Conservation (phyloP, 2,797 vertebrate genomes). For the Hapalemur alaotrensis region DNA sequence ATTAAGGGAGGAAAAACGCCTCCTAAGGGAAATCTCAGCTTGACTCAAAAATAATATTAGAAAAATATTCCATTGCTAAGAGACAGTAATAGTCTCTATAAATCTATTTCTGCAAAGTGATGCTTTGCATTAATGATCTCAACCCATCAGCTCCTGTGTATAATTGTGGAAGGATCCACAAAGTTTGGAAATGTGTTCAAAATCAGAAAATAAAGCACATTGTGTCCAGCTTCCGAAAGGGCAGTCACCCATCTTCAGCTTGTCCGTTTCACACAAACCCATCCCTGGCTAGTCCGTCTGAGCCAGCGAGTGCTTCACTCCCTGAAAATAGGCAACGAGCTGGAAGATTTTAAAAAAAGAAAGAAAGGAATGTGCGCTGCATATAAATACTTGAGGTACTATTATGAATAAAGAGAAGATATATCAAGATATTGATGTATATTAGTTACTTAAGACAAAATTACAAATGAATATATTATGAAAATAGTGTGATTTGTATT, state of each 20-base stretch:
- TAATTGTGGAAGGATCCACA: slow-evolving; percentile 27
- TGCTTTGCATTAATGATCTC: slow-evolving; percentile 33
- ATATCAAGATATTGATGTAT: background rate
- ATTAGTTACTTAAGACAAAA: background rate
- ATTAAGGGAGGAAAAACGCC: slow-evolving; percentile 20
- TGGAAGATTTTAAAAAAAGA: background rate
- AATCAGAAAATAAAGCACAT: background rate
- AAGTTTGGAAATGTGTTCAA: background rate
- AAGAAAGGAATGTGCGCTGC: rapidly evolving
- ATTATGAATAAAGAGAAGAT: background rate
- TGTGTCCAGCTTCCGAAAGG: background rate
- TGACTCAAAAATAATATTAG: slow-evolving; percentile 57
- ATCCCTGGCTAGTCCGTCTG: background rate
- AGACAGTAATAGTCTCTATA: slow-evolving; percentile 56
- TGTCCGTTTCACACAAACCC: background rate
- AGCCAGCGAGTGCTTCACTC: background rate
- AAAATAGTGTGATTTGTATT: background rate
- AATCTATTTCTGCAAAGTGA: slow-evolving; percentile 52
- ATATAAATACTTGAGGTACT: background rate
- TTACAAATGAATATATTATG: background rate
- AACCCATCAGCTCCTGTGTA: background rate
- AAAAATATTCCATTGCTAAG: slow-evolving; percentile 50
- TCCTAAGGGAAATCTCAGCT: slow-evolving; percentile 55
- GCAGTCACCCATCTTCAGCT: background rate
- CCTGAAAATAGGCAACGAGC: background rate